Evolutionary conservation across 2,113 vertebrate species (phyloP).

Genomic region (Scartelaos histophorus): DNA sequence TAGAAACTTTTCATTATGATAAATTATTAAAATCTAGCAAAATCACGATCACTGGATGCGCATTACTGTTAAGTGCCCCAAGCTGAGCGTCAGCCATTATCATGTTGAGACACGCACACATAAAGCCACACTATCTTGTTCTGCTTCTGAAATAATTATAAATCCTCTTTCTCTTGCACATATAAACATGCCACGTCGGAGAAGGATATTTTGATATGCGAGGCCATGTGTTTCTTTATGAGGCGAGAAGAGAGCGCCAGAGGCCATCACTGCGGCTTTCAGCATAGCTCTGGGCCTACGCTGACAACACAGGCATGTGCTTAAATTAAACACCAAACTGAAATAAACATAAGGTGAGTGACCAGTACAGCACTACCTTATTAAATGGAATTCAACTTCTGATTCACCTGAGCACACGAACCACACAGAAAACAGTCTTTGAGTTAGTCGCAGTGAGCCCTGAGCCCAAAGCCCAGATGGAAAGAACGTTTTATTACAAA

Average conservation of each 20-base stretch:
- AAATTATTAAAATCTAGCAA: constrained; percentile 25
- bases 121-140: constrained; percentile 30
- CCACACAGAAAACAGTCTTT: constrained; percentile 25
- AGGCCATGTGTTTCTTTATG: constrained; percentile 44
- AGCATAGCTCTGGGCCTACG: constrained; percentile 43
- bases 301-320: constrained; percentile 45
- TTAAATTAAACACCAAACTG: constrained; percentile 63
- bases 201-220: constrained; percentile 42
- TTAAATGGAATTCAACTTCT: constrained; percentile 42
- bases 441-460: constrained; percentile 14
- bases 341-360: constrained; percentile 58
- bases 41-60: constrained; percentile 20
- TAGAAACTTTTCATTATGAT: constrained; percentile 29
- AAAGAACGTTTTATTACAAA: constrained; percentile 49
- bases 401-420: constrained; percentile 30
- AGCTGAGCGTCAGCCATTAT: not conserved
- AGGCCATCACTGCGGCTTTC: constrained; percentile 55
- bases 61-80: not conserved
- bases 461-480: constrained; percentile 30
- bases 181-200: constrained; percentile 52
- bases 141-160: constrained; percentile 62
- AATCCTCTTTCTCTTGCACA: constrained; percentile 33
- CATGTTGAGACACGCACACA: constrained; percentile 21
- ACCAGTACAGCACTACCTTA: constrained; percentile 37
- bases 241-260: constrained; percentile 40